Base-by-base conservation (phyloP, 2,888 invertebrate genomes). In the Coronaproctus castanopsis region DNA sequence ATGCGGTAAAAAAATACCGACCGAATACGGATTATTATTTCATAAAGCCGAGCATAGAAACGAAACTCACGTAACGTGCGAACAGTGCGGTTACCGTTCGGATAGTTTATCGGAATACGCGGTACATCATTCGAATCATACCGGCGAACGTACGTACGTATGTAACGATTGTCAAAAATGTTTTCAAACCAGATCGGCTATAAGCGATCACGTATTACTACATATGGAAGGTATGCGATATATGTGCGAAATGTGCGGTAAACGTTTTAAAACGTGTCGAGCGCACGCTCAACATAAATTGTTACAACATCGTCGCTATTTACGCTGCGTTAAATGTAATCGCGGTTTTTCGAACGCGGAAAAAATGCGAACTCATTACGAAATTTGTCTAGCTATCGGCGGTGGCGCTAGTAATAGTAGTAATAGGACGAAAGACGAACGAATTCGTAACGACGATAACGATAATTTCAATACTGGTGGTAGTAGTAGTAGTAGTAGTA, bases 231-330 rank as follows among this genome's bases (percentile, higher is more conserved):
- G 59, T 18, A 59, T 51, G 21, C 59, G 59, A 2, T 59, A 59
- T 52, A 59, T 59, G 59, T 59, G 59, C 56, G 59, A 59, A 18
- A 55, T 59, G 2, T 59, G 59, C 52, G 59, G 59, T 36, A 59
- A 59, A 52, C 59, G 55, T 18, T 59, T 59, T 55, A 59, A 59
- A 21, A 59, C 59, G 52, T 59, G 55, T 2, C 23, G 59, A 1
- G 55, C 59, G 24, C 55, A 59, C 55, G 59, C 59, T 2, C 59
- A 59, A 19, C 59, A 59, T 52, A 59, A 59, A 22, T 22, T 59
- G 36, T 52, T 59, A n/a, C 59, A 59, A 36, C 59, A 59, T 23
- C 55, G 55, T n/a, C 55, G 55, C 24, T 59, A 59, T 21, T 55
- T 59, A 21, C 59, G 59, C 22, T 59, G 59, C 20, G 36, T 24